Base-by-base conservation (phyloP, 2,797 vertebrate species). In the Erpetoichthys calabaricus region DNA sequence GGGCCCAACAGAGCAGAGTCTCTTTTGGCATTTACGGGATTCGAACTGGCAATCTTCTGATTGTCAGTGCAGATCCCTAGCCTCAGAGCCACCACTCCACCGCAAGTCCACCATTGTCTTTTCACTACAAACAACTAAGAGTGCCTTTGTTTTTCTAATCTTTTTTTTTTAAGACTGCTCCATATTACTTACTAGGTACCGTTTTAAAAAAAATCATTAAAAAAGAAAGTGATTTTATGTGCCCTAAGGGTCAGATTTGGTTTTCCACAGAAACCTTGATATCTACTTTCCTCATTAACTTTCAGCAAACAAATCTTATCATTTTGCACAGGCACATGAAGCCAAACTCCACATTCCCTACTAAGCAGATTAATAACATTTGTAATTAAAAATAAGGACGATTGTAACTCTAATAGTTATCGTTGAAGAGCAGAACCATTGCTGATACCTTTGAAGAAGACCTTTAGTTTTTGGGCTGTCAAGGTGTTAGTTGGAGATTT, bases 331-430 rank as follows among this genome's bases (percentile, higher is more conserved):
- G 75, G 61, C 68, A 65, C 61, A 62, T 70, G 65, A 73, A 25
- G 60, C 67, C 68, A 65, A 52, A 63, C 68, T 66, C 61, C 64
- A 73, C 66, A 67, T 45, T 61, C 64, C 60, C 69, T 68, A 68
- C 75, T 79, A 81, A 80, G 78, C 81, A 70, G 77, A 78, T 78
- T 84, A 86, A 78, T 75, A 65, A 65, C 79, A 72, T 77, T 79
- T 82, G 72, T 73, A 83, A 81, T 85, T 81, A 82, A 74, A 72
- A 80, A 76, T 42, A 59, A 61, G 57, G 64, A 71, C 68, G 78
- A 57, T 70, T 64, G 63, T 65, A 42, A 62, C 57, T 60, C 46
- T 63, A 45, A 50, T 73, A 68, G 75, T 83, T 82, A 76, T 80
- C 74, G 70, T 64, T 57, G 51, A 51, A 10, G 73, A 67, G 72